These are phyloP conservation scores for Melanostigma gelatinosum DNA, from an alignment of 2,113 vertebrate genomes.

Conservation along the genomic window DNA sequence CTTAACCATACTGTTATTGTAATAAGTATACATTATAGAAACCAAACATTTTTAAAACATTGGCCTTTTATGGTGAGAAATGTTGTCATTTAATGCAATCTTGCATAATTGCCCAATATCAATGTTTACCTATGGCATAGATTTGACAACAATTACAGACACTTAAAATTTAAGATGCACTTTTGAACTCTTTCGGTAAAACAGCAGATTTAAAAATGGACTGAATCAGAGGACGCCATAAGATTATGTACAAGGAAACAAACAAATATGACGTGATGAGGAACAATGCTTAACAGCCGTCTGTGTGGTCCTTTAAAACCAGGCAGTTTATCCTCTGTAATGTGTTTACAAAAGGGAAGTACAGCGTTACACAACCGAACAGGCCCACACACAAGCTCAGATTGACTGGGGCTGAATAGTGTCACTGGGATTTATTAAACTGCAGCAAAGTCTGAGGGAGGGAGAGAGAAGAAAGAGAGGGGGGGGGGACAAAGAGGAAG, in stretches of 20 bases:
- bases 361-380: constrained; percentile 28
- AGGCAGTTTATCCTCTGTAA: constrained; percentile 30
- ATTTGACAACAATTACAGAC: neutral
- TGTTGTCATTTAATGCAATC: neutral
- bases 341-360: constrained; percentile 37
- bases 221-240: neutral
- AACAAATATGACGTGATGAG: neutral
- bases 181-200: constrained; percentile 11
- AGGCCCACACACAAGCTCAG: constrained; percentile 34
- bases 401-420: constrained; percentile 40
- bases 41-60: neutral
- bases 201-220: neutral
- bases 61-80: neutral
- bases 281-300: constrained; percentile 9
- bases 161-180: neutral
- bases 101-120: neutral
- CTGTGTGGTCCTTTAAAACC: constrained; percentile 34
- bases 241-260: constrained; percentile 15
- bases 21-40: neutral
- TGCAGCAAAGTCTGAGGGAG: constrained; percentile 30
- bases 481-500: constrained; percentile 17
- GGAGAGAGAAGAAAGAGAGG: neutral
- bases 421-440: constrained; percentile 37
- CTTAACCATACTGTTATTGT: neutral
- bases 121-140: neutral